Conservation (phyloP, 2,888 invertebrate genomes). For the Macrophya alboannulata region DNA sequence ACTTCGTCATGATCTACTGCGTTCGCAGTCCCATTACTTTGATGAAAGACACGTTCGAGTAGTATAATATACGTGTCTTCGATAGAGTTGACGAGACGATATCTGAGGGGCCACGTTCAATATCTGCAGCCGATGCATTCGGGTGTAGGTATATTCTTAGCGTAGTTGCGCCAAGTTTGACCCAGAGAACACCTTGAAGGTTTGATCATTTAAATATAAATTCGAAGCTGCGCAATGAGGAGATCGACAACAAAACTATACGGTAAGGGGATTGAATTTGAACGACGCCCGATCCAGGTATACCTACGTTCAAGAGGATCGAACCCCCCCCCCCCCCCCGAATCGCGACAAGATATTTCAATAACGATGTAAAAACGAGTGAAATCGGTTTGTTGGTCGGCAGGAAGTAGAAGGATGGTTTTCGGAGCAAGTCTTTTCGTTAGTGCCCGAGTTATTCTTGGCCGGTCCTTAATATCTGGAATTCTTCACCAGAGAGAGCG, state of each 20-base stretch:
- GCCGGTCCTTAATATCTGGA: conserved; percentile 69
- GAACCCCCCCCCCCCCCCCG: neutral
- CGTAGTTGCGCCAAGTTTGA: conserved; percentile 37
- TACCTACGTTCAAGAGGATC: neutral
- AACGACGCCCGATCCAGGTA: neutral
- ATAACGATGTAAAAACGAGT: conserved; percentile 11
- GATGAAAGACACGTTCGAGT: neutral
- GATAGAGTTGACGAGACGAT: neutral
- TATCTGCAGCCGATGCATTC: conserved; percentile 22
- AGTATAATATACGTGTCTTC: neutral
- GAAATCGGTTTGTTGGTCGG: conserved; percentile 48
- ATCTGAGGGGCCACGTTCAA: neutral
- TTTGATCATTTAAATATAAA: conserved; percentile 37
- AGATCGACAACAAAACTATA: neutral
- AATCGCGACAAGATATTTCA: neutral
- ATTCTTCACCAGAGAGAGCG: conserved; percentile 76
- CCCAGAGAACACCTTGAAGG: conserved; percentile 43
- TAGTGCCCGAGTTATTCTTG: conserved; percentile 68
- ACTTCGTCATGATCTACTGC: conserved; percentile 3
- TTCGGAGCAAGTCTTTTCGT: conserved; percentile 36
- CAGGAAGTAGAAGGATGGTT: conserved; percentile 52
- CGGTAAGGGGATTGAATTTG: neutral
- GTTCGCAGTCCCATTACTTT: neutral
- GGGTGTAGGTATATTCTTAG: conserved; percentile 31
- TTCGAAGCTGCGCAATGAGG: neutral